Base-by-base conservation (phyloP, 2,113 vertebrate species). In the Amblyornis subalaris region DNA sequence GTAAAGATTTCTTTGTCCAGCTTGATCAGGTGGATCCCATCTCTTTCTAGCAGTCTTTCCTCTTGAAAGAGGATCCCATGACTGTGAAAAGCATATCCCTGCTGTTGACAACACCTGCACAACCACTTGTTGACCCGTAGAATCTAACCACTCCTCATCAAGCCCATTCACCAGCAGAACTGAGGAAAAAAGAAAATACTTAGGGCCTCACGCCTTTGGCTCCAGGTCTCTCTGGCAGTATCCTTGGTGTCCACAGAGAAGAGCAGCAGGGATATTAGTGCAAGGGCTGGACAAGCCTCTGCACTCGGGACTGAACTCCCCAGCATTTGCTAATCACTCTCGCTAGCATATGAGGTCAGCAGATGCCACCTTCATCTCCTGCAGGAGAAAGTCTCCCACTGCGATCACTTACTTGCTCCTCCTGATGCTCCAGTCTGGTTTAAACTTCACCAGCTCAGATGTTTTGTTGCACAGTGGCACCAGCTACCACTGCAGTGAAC, bases 361-460 rank as follows among this genome's bases (percentile, higher is more conserved):
- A 26, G 1, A 57, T 1, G 3, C 26, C 2, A 7, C 3, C 25
- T 47, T 25, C 38, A 22, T 4, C 23, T 60, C 10, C 20, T 64
- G 6, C 22, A 48, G 36, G 25, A 82, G 22, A 51, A 75, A 55
- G 19, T 48, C 17, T 64, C 22, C 25, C 14, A 25, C 20, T 77
- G 8, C 15, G 33, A 23, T 19, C 4, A 7, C 17, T 16, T 6
- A 66, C 5, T 3, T 54, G 23, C 7, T 74, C 45, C 6, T 51
- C n/a, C 51, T 38, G 24, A 17, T 29, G 23, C 18, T 45, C n/a
- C 3, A 1, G 8, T 9, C 11, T 25, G 5, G 14, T 48, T 74
- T 65, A 53, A 33, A 70, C 19, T 70, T 70, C 11, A 28, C 10
- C 18, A 38, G 40, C 6, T 23, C 70, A 61, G 70, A 65, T 2